Percentiles rank a stretch among this genome's conserved stretches.
Evolutionary conservation across 2,888 invertebrate genomes (phyloP).

Genomic region (Papilio elwesi): DNA sequence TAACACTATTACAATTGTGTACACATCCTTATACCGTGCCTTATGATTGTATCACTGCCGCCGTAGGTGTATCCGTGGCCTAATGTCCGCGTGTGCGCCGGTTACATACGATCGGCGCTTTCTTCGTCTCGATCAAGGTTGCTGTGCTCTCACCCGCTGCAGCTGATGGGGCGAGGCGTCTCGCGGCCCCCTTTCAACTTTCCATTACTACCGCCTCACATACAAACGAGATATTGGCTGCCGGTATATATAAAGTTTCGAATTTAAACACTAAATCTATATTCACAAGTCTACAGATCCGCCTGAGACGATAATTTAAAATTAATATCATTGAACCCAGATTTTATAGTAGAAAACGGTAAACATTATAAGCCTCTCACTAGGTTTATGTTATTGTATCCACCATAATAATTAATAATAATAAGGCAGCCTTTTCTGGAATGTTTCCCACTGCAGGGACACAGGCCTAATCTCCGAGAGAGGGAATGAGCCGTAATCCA

Average conservation of each 20-base stretch:
- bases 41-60: not conserved
- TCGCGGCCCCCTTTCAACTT: constrained; percentile 59
- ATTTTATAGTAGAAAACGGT: no score
- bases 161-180: constrained; percentile 53
- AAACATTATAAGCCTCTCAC: no score
- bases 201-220: constrained; percentile 48
- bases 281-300: no score
- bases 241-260: not conserved
- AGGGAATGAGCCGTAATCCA: no score
- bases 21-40: not conserved
- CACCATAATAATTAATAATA: no score
- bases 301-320: no score
- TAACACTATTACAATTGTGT: not conserved
- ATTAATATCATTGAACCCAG: no score
- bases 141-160: constrained; percentile 66
- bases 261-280: constrained; percentile 6
- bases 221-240: constrained; percentile 1
- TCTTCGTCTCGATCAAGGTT: constrained; percentile 75
- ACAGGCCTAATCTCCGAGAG: no score
- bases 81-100: constrained; percentile 51
- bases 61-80: not conserved
- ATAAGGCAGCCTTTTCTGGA: no score
- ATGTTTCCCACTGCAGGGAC: no score
- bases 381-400: no score
- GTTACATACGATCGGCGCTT: constrained; percentile 74